Percentiles rank a stretch among this genome's conserved stretches.
Conservation (phyloP, 2,888 invertebrate species). For the Apamea anceps region DNA sequence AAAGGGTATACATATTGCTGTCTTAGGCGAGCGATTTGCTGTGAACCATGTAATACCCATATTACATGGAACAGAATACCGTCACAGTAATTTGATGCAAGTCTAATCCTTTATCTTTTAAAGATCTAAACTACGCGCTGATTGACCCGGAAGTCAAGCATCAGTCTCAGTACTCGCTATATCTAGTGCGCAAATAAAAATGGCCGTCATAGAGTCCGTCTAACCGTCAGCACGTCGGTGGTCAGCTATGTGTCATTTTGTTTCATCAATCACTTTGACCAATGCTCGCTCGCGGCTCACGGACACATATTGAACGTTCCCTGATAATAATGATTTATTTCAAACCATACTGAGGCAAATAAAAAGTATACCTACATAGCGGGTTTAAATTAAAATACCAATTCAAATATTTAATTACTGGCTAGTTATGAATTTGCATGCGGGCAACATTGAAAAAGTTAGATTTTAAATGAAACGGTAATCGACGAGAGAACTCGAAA, state of each 20-base stretch:
- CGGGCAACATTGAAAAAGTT: slow-evolving; percentile 6
- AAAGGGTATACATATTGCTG: not conserved
- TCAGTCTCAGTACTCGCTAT: not conserved
- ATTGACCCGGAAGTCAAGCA: not conserved
- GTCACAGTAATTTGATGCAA: not conserved
- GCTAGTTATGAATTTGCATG: not conserved
- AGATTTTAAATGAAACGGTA: slow-evolving; percentile 20
- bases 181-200: slow-evolving; percentile 43
- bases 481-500: not conserved
- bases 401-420: slow-evolving; percentile 9
- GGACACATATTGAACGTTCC: slow-evolving; percentile 14
- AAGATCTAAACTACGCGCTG: not conserved
- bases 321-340: slow-evolving; percentile 42
- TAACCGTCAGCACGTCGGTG: slow-evolving; percentile 10
- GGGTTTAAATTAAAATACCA: slow-evolving; percentile 7
- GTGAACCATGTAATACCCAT: not conserved
- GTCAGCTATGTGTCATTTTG: slow-evolving; percentile 50
- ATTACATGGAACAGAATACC: not conserved
- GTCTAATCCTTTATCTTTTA: not conserved
- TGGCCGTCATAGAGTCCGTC: slow-evolving; percentile 19
- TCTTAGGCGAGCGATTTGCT: not conserved
- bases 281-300: slow-evolving; percentile 7
- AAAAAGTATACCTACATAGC: not conserved
- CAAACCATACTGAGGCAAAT: not conserved
- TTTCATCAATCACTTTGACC: slow-evolving; percentile 48